A percentile compares a stretch with the other conserved stretches of the same genome.
Conservation (phyloP, 2,888 invertebrate genomes). For the Parthenolecanium corni region DNA sequence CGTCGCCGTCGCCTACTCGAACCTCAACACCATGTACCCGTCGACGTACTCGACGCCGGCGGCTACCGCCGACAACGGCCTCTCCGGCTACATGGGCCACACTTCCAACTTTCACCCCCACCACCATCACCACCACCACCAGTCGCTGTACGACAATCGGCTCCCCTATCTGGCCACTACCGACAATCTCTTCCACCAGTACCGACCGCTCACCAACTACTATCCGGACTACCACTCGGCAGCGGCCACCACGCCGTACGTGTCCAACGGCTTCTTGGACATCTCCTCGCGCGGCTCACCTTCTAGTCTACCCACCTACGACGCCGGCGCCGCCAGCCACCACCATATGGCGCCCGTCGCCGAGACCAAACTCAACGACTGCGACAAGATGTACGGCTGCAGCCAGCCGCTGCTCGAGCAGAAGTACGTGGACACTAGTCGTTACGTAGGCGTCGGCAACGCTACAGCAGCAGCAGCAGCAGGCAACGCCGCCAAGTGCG, state of each 20-base stretch:
- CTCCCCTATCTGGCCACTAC: slow-evolving; percentile 51
- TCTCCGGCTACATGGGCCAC: slow-evolving; percentile 55
- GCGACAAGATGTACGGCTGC: slow-evolving; percentile 51
- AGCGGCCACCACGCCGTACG: slow-evolving; percentile 45
- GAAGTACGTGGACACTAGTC: neutral
- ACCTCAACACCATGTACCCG: slow-evolving; percentile 22
- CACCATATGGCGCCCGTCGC: slow-evolving; percentile 12
- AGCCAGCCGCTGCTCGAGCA: slow-evolving; percentile 49
- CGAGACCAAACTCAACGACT: slow-evolving; percentile 32
- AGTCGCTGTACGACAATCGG: slow-evolving; percentile 52
- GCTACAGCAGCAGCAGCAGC: slow-evolving; percentile 4
- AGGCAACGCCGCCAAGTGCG: slow-evolving; percentile 38
- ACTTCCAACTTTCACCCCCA: slow-evolving; percentile 35
- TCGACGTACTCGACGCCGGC: slow-evolving; percentile 37
- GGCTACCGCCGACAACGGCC: slow-evolving; percentile 47
- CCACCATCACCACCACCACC: slow-evolving; percentile 38
- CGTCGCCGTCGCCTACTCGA: slow-evolving; percentile 18
- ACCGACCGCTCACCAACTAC: slow-evolving; percentile 70
- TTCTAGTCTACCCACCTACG: slow-evolving; percentile 51
- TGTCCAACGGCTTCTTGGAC: slow-evolving; percentile 73
- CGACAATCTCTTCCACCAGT: slow-evolving; percentile 81
- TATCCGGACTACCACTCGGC: slow-evolving; percentile 51
- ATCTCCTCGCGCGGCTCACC: slow-evolving; percentile 53
- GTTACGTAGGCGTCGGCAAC: slow-evolving; percentile 37
- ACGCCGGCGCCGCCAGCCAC: slow-evolving; percentile 33